phyloP scores from a whole-genome alignment of 2,888 invertebrate species.

The Isotomurus palustris region DNA sequence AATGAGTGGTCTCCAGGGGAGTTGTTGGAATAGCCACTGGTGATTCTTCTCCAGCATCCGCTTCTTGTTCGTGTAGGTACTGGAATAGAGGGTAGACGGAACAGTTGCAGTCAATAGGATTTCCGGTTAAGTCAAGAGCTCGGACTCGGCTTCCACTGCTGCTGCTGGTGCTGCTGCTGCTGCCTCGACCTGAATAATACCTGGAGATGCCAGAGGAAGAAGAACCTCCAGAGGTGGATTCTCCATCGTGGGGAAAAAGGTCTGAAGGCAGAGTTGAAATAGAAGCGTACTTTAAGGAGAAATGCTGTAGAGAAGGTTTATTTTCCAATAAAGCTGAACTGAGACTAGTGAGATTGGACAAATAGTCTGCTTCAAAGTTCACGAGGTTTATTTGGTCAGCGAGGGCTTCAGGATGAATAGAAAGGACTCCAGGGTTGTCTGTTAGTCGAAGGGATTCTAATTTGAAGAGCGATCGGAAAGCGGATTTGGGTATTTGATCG shows the following conservation, averaged over 20 bases:
- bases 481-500: constrained; percentile 32
- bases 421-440: constrained; percentile 36
- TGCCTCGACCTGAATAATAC: no score
- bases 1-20: not conserved
- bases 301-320: constrained; percentile 32
- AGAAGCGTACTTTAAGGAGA: constrained; percentile 36
- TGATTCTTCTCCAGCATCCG: no score
- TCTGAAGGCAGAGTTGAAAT: constrained; percentile 32
- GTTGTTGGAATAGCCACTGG: not conserved
- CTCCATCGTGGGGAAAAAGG: constrained; percentile 20
- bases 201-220: not conserved
- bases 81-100: constrained; percentile 30
- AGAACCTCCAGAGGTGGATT: not conserved
- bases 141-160: constrained; percentile 10
- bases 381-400: constrained; percentile 35
- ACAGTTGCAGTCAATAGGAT: constrained; percentile 41
- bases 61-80: constrained; percentile 14
- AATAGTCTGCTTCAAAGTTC: constrained; percentile 38
- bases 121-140: constrained; percentile 32
- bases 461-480: constrained; percentile 29
- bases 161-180: no score
- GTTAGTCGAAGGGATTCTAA: constrained; percentile 30
- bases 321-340: constrained; percentile 29
- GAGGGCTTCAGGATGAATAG: constrained; percentile 34
- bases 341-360: constrained; percentile 37